Base-by-base conservation (phyloP, 2,888 invertebrate species). In the Cantharis nigra region DNA sequence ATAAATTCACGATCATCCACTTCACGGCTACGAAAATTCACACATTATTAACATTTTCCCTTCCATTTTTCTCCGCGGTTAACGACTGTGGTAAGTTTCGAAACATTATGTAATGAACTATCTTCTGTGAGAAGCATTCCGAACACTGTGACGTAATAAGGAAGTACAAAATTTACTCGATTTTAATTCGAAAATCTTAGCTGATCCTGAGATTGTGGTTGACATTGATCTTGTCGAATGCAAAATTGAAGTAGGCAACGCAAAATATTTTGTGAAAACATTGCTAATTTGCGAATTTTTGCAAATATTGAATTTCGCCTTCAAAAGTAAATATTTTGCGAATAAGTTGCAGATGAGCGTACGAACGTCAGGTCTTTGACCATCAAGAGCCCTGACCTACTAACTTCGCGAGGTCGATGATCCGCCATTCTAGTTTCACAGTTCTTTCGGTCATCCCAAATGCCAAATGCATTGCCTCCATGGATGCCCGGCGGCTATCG, bases 331-430 rank as follows among this genome's bases (percentile, higher is more conserved):
- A 77, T 77, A 77, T 71, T 75, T 76, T 70, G 71, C 76, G 76
- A 74, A 80, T 79, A 79, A 80, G 80, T 78, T 81, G 79, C 80
- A 82, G 82, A 83, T 85, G 84, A 87, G 87, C 87, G 87, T 87
- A 87, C 85, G 87, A 88, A 87, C 88, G 87, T 80, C 79, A 85
- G 87, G 86, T 88, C 87, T 85, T 85, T 86, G 87, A 87, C 87
- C 88, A 87, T 85, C 85, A 84, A 85, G 82, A 87, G 88, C 88
- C 88, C 88, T 88, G 88, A 88, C 88, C 88, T 81, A 88, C 87
- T 88, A 88, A 88, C 88, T 88, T 88, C 85, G 88, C 88, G 88
- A 88, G 88, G 87, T 87, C 87, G 85, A 87, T 85, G 87, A 87
- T 87, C 88, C 86, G 88, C 87, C 87, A 88, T 88, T 88, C 88